Conservation (phyloP, 2,888 invertebrate genomes). For the Tetragonula carbonaria region DNA sequence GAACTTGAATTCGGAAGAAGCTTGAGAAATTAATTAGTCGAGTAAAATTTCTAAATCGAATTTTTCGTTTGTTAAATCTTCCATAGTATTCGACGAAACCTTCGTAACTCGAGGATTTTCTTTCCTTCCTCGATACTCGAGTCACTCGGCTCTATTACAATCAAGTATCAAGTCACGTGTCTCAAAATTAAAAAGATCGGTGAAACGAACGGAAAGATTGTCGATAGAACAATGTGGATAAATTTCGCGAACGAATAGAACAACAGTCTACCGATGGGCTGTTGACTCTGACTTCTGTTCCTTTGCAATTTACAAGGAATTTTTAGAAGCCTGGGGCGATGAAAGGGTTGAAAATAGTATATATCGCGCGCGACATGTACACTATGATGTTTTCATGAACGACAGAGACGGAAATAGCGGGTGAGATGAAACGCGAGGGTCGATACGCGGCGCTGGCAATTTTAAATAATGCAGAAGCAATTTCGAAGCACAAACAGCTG, state of each 20-base stretch:
- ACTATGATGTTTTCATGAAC: slow-evolving; percentile 9
- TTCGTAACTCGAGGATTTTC: too few relatives aligned
- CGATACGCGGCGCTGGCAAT: slow-evolving; percentile 34
- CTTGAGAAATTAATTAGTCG: too few relatives aligned
- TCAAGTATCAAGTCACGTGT: neutral
- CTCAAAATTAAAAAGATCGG: neutral
- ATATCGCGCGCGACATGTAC: neutral
- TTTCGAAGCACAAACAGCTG: slow-evolving; percentile 72
- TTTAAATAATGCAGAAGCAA: slow-evolving; percentile 76
- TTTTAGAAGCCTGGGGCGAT: neutral
- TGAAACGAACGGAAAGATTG: neutral
- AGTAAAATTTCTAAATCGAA: too few relatives aligned
- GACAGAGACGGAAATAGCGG: neutral
- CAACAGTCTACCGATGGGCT: neutral
- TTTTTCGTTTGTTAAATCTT: too few relatives aligned
- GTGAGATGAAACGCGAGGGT: slow-evolving; percentile 14
- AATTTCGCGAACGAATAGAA: neutral
- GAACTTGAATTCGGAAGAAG: too few relatives aligned
- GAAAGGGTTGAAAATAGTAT: slow-evolving; percentile 23
- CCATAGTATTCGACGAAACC: too few relatives aligned
- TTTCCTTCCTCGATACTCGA: too few relatives aligned
- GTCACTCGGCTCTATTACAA: neutral
- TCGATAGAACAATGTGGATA: neutral
- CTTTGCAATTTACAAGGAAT: slow-evolving; percentile 5
- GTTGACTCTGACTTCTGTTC: neutral